Conservation (phyloP, 23 tunicate species). For the Halocynthia aurantium region DNA sequence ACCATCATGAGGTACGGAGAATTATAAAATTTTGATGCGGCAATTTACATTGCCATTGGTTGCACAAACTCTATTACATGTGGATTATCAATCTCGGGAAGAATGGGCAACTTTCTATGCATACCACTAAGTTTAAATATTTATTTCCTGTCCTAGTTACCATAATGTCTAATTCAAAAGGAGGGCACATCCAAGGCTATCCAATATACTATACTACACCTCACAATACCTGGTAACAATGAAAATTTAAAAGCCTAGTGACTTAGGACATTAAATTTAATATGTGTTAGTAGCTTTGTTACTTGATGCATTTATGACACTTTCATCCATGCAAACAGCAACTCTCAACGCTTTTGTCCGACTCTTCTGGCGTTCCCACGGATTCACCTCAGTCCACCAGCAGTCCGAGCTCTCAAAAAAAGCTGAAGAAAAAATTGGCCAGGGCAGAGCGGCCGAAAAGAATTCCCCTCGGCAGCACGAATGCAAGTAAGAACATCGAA, state of each 20-base stretch:
- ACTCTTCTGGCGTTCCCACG: neutral
- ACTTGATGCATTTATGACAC: neutral
- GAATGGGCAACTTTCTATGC: too few species aligned
- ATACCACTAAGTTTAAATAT: too few species aligned
- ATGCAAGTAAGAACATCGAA: slow-evolving; percentile 12
- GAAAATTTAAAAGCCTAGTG: too few species aligned
- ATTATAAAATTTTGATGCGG: neutral
- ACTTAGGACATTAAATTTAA: too few species aligned
- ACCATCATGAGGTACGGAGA: slow-evolving; percentile 32
- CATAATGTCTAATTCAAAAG: neutral
- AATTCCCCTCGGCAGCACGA: slow-evolving; percentile 3
- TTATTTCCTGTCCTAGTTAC: too few species aligned
- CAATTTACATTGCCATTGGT: too few species aligned
- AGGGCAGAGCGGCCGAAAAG: slow-evolving; percentile 30
- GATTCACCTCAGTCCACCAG: slow-evolving; percentile 20
- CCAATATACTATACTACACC: neutral
- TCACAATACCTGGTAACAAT: too few species aligned
- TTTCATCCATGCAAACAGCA: slow-evolving; percentile 20
- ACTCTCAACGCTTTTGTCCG: slow-evolving; percentile 32
- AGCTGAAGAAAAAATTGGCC: slow-evolving; percentile 15
- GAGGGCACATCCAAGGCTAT: neutral
- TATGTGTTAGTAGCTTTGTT: too few species aligned
- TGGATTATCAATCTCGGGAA: too few species aligned
- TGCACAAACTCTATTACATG: too few species aligned
- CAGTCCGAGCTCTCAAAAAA: slow-evolving; percentile 25